Evolutionary conservation across 2,888 invertebrate genomes (phyloP).

Genomic region (Ametastegia equiseti): DNA sequence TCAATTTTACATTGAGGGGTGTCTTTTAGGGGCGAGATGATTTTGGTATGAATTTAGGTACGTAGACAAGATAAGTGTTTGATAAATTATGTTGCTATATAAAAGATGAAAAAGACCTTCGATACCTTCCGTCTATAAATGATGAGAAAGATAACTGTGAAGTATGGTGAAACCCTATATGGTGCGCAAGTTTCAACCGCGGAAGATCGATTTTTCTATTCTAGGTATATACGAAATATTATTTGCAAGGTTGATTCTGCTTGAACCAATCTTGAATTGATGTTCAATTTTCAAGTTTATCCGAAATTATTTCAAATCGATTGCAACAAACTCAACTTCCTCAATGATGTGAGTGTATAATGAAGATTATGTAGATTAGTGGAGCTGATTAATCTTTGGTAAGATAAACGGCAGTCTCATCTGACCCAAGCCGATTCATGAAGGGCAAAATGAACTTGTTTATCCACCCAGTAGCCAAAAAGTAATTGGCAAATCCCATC

Average conservation of each 20-base stretch:
- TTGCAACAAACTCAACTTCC: no score
- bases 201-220: neutral
- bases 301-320: neutral
- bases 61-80: neutral
- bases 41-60: neutral
- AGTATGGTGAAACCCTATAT: neutral
- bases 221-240: neutral
- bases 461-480: no score
- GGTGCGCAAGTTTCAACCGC: neutral
- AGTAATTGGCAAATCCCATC: no score
- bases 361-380: no score
- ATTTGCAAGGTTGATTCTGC: neutral
- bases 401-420: no score
- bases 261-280: neutral
- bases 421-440: no score
- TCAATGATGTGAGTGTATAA: no score
- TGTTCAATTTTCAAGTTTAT: neutral
- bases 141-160: neutral
- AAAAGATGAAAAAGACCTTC: neutral
- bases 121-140: neutral
- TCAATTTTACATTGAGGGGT: neutral
- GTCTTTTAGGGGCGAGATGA: no score
- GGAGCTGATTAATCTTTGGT: no score
- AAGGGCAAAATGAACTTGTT: no score
- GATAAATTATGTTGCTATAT: neutral